Evolutionary conservation across 2,113 vertebrate species (phyloP).

Genomic region (Mastomys natalensis): DNA sequence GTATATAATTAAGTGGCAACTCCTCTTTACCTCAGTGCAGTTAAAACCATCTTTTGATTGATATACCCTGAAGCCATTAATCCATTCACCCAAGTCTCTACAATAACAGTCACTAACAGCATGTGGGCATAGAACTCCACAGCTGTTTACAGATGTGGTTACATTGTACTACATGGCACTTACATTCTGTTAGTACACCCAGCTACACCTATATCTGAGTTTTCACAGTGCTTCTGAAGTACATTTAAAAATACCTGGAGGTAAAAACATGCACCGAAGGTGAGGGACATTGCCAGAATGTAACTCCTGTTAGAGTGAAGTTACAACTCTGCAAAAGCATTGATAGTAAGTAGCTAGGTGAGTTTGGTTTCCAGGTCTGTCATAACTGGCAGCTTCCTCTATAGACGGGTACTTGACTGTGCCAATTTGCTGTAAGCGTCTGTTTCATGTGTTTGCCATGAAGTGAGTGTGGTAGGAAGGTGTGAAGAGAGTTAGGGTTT

Average conservation of each 20-base stretch:
- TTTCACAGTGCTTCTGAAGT: constrained; percentile 64
- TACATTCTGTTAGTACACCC: neutral
- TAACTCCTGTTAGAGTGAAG: constrained; percentile 46
- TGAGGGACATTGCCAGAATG: constrained; percentile 9
- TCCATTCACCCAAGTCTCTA: constrained; percentile 22
- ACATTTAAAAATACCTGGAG: constrained; percentile 33
- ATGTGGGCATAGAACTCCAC: constrained; percentile 50
- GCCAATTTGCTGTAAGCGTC: constrained; percentile 51
- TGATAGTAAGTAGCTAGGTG: constrained; percentile 45
- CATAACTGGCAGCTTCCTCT: constrained; percentile 6
- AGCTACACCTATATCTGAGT: constrained; percentile 14
- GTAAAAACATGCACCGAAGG: constrained; percentile 47
- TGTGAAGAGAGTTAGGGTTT: constrained; percentile 18
- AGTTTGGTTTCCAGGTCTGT: constrained; percentile 41
- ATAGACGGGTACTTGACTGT: constrained; percentile 24
- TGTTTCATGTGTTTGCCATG: neutral
- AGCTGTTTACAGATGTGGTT: constrained; percentile 49
- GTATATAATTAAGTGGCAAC: constrained; percentile 81
- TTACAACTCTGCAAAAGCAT: constrained; percentile 74
- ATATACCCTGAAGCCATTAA: constrained; percentile 69
- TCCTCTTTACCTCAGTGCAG: constrained; percentile 82
- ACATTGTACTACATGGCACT: neutral
- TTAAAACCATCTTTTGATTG: constrained; percentile 67
- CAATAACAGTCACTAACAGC: constrained; percentile 21
- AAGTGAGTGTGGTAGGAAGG: constrained; percentile 60